Percentiles rank a stretch among this genome's conserved stretches.
Conservation (phyloP, 2,888 invertebrate species). For the Camptogramma bilineatum region DNA sequence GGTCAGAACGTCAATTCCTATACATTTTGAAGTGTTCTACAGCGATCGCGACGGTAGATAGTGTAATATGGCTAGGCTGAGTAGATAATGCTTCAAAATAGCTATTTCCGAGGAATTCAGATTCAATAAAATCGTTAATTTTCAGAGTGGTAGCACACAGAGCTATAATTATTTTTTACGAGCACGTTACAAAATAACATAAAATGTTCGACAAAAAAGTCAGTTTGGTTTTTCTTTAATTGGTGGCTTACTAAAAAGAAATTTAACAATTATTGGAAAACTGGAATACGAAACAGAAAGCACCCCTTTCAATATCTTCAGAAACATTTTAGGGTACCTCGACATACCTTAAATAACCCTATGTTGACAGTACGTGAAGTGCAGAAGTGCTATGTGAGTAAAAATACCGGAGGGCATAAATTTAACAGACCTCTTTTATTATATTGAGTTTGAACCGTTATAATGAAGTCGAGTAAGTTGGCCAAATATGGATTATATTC, state of each 20-base stretch:
- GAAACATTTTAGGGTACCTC: constrained; percentile 3
- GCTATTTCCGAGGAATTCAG: background rate
- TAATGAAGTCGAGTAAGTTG: background rate
- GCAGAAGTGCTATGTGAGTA: no score
- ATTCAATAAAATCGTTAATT: background rate
- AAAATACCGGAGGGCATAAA: no score
- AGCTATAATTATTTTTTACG: background rate
- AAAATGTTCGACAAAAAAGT: background rate
- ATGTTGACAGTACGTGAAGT: no score
- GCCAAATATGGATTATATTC: background rate
- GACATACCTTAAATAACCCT: no score
- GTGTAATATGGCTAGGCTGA: background rate
- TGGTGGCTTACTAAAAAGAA: background rate
- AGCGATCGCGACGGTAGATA: no score
- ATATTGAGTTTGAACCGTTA: background rate
- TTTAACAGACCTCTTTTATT: no score
- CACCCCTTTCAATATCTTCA: constrained; percentile 13
- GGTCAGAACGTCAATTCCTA: no score
- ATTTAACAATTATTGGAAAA: constrained; percentile 18
- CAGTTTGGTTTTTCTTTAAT: constrained; percentile 10
- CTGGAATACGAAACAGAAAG: constrained; percentile 11
- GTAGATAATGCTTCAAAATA: background rate
- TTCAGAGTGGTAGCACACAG: background rate
- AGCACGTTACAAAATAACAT: background rate
- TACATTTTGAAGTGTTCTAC: no score